A percentile compares a stretch with the other conserved stretches of the same genome.
These are phyloP conservation scores for Pasiphila rectangulata DNA, from an alignment of 2,888 invertebrate genomes.

Conservation along the genomic window DNA sequence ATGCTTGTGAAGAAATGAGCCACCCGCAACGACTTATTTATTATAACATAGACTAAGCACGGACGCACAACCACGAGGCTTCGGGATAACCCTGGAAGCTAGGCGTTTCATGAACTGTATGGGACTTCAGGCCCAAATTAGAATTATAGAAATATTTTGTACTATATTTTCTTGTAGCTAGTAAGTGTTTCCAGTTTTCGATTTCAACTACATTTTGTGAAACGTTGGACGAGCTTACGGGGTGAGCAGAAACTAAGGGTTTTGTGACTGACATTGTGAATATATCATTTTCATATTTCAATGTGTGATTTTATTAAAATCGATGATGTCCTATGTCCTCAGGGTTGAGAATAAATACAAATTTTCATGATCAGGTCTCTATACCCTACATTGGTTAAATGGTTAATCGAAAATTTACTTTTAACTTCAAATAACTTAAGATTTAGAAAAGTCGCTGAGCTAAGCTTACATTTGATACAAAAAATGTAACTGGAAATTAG, in stretches of 20 bases:
- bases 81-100: conserved; percentile 39
- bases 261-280: conserved; percentile 64
- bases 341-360: too few species aligned
- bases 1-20: too few species aligned
- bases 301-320: background rate
- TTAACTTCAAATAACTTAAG: too few species aligned
- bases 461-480: too few species aligned
- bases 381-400: too few species aligned
- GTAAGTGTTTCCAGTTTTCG: conserved; percentile 58
- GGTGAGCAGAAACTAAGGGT: conserved; percentile 57
- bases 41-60: conserved; percentile 64
- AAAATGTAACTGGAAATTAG: too few species aligned
- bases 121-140: conserved; percentile 64
- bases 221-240: conserved; percentile 66
- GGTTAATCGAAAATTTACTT: too few species aligned
- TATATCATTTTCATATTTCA: conserved; percentile 66
- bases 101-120: conserved; percentile 72
- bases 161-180: conserved; percentile 72
- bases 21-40: conserved; percentile 59
- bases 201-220: conserved; percentile 67
- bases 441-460: too few species aligned
- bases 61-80: conserved; percentile 50
- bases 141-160: conserved; percentile 52
- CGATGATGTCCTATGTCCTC: too few species aligned
- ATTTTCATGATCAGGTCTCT: too few species aligned